phyloP scores from a whole-genome alignment of 2,797 vertebrate genomes.

The Carapus acus region DNA sequence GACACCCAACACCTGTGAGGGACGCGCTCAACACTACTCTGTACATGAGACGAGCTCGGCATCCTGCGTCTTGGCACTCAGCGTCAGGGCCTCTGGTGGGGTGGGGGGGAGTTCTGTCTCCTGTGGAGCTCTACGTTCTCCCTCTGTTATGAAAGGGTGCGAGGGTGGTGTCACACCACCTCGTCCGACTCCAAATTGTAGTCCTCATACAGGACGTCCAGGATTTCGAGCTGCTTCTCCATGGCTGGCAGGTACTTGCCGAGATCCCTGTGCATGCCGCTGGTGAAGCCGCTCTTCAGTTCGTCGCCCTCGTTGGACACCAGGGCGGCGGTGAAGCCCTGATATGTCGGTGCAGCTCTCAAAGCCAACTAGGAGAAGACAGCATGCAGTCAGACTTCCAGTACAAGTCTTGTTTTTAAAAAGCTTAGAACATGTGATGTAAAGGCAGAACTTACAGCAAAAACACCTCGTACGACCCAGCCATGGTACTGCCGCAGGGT shows the following conservation, averaged over 20 bases:
- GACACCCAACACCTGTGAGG: conserved; percentile 29
- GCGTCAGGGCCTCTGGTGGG: too few relatives aligned
- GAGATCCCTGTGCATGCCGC: conserved; percentile 86
- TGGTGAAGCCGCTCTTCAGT: conserved; percentile 78
- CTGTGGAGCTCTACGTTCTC: conserved; percentile 8
- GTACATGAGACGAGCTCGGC: too few relatives aligned
- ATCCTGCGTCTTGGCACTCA: conserved; percentile 25
- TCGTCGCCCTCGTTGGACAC: conserved; percentile 81
- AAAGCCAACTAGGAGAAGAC: conserved; percentile 81
- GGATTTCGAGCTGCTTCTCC: conserved; percentile 85
- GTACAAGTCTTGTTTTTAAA: neutral
- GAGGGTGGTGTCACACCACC: conserved; percentile 82
- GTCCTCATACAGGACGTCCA: conserved; percentile 89
- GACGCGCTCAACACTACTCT: conserved; percentile 30
- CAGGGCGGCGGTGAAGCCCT: conserved; percentile 85
- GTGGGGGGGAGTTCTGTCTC: too few relatives aligned
- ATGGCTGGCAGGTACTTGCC: conserved; percentile 90
- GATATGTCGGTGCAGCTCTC: conserved; percentile 88
- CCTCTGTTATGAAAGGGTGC: neutral
- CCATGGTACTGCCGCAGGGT: conserved; percentile 93
- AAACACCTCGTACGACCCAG: conserved; percentile 96
- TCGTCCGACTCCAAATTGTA: conserved; percentile 95
- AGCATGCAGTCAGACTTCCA: neutral
- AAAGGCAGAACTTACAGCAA: conserved; percentile 80
- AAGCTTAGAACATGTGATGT: too few relatives aligned